Conservation (phyloP, 1,140 invertebrate species). For the Arctopsyche grandis region DNA sequence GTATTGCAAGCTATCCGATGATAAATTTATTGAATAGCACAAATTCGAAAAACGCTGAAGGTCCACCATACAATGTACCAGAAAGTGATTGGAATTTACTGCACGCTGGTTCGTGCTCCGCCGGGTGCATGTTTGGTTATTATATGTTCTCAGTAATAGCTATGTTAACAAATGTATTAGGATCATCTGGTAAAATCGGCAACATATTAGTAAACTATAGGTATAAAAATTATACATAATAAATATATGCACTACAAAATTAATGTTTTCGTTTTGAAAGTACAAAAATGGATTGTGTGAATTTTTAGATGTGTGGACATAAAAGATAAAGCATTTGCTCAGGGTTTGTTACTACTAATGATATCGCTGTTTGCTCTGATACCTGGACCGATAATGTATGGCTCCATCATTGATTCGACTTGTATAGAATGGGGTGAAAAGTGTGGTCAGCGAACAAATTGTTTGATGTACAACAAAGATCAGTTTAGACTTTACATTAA, state of each 20-base stretch:
- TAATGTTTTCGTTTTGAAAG: background rate
- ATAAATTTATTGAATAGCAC: constrained; percentile 42
- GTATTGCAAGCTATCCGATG: constrained; percentile 39
- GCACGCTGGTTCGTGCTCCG: constrained; percentile 66
- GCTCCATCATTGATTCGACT: constrained; percentile 72
- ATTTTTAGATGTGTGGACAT: constrained; percentile 66
- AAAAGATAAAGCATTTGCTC: constrained; percentile 73
- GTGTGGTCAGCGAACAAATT: constrained; percentile 71
- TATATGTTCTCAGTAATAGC: constrained; percentile 64
- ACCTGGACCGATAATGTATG: constrained; percentile 75
- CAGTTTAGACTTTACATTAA: constrained; percentile 71
- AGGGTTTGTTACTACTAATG: constrained; percentile 71
- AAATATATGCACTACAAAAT: constrained; percentile 17
- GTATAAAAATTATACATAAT: constrained; percentile 46
- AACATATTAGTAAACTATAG: constrained; percentile 72
- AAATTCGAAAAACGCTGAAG: background rate
- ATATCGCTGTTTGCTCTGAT: constrained; percentile 74
- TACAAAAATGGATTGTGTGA: background rate
- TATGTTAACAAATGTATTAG: constrained; percentile 67
- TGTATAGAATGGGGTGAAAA: constrained; percentile 74
- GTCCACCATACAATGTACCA: constrained; percentile 44
- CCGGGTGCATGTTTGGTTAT: constrained; percentile 64
- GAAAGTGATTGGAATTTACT: constrained; percentile 56
- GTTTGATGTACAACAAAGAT: constrained; percentile 72
- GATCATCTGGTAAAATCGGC: constrained; percentile 70